phyloP scores from a whole-genome alignment of 1,140 invertebrate species.

The Elymnias hypermnestra region DNA sequence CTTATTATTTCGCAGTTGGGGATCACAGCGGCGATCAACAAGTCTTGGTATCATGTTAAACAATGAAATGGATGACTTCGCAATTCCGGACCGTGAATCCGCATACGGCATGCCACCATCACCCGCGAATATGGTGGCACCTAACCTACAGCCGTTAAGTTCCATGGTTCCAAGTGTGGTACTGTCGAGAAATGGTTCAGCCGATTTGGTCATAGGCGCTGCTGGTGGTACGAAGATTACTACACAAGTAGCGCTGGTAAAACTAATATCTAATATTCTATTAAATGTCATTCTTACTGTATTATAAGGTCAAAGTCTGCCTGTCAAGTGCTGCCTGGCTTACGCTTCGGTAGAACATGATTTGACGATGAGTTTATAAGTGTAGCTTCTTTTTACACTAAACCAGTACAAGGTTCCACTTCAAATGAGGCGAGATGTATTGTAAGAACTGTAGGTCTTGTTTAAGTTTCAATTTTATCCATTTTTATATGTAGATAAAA shows the following conservation, averaged over 20 bases:
- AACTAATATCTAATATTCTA: too few species aligned
- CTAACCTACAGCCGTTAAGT: conserved; percentile 90
- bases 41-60: conserved; percentile 94
- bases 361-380: too few species aligned
- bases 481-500: too few species aligned
- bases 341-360: too few species aligned
- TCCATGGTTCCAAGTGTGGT: conserved; percentile 93
- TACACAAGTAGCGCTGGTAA: conserved; percentile 84
- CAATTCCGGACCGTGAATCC: conserved; percentile 86
- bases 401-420: too few species aligned
- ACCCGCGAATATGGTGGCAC: conserved; percentile 86
- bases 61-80: conserved; percentile 98
- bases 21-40: conserved; percentile 81
- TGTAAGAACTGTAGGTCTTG: too few species aligned
- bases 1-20: conserved; percentile 78
- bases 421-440: too few species aligned
- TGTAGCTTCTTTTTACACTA: too few species aligned
- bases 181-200: conserved; percentile 79
- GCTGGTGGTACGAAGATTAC: conserved; percentile 95
- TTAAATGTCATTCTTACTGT: too few species aligned
- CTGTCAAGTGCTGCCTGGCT: too few species aligned
- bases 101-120: conserved; percentile 87
- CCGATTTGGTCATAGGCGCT: conserved; percentile 85
- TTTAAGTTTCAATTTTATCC: too few species aligned
- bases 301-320: too few species aligned